Evolutionary conservation across 1,140 invertebrate genomes (phyloP).

Genomic region (Tetraneura akinire): DNA sequence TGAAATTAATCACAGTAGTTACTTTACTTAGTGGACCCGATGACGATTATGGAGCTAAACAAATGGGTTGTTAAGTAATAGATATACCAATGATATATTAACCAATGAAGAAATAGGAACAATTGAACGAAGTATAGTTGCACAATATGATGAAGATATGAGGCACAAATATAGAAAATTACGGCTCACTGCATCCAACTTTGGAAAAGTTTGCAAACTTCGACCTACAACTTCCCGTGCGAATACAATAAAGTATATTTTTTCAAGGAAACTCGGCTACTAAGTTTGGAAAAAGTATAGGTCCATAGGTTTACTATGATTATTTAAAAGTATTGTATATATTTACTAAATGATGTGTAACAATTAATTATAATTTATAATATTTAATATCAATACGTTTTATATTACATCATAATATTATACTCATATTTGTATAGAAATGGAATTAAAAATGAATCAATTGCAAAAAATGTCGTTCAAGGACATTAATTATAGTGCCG

Average conservation of each 20-base stretch:
- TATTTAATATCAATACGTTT: no score
- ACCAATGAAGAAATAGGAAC: background rate
- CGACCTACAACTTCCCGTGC: background rate
- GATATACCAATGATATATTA: background rate
- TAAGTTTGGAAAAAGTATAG: no score
- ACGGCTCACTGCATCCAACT: background rate
- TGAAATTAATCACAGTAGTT: no score
- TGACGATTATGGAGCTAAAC: background rate
- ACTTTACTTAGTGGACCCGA: background rate
- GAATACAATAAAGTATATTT: background rate
- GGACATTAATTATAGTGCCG: background rate
- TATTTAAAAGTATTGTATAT: no score
- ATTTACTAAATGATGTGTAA: background rate
- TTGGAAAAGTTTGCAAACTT: background rate
- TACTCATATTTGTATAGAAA: background rate
- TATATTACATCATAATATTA: no score
- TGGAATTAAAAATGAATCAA: background rate
- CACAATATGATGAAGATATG: background rate
- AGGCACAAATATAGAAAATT: background rate
- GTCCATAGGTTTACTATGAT: no score
- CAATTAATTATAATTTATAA: background rate
- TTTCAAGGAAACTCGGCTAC: constrained; percentile 9
- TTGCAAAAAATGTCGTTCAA: background rate
- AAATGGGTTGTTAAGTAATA: background rate
- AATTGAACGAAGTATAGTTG: background rate